Evolutionary conservation across 2,113 vertebrate genomes (phyloP).

Genomic region (Antechinus stuartii): DNA sequence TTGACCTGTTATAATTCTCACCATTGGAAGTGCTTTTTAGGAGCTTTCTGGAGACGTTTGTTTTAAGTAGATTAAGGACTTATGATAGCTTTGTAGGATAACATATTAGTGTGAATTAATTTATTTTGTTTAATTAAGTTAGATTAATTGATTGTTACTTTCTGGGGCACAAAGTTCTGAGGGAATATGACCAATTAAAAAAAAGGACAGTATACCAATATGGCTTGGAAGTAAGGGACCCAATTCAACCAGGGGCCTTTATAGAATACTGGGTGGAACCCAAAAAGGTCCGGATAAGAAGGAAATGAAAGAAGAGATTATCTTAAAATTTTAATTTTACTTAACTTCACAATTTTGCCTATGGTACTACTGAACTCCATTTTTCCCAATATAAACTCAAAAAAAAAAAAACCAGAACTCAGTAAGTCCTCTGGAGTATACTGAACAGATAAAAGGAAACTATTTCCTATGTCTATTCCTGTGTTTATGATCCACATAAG

Average conservation of each 20-base stretch:
- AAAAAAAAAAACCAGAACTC: not conserved
- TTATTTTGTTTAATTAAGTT: conserved; percentile 28
- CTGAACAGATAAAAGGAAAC: not conserved
- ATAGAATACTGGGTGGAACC: not conserved
- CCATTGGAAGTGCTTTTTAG: not conserved
- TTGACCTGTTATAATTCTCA: not conserved
- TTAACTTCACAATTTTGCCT: too few relatives aligned
- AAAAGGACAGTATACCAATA: not conserved
- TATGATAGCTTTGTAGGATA: not conserved
- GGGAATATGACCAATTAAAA: conserved; percentile 2
- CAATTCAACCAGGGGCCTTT: not conserved
- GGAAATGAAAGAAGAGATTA: not conserved
- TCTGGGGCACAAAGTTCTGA: not conserved
- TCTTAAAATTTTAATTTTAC: not conserved
- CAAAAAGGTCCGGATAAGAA: not conserved
- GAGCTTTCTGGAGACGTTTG: conserved; percentile 22
- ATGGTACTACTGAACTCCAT: not conserved
- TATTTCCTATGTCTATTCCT: not conserved
- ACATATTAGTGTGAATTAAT: not conserved
- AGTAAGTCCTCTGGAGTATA: not conserved
- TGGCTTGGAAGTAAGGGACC: not conserved
- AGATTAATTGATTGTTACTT: not conserved
- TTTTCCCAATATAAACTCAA: not conserved
- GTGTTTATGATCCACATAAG: not conserved
- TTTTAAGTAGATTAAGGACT: conserved; percentile 31